Base-by-base conservation (phyloP, 1,140 invertebrate species). In the Goniozus legneri region DNA sequence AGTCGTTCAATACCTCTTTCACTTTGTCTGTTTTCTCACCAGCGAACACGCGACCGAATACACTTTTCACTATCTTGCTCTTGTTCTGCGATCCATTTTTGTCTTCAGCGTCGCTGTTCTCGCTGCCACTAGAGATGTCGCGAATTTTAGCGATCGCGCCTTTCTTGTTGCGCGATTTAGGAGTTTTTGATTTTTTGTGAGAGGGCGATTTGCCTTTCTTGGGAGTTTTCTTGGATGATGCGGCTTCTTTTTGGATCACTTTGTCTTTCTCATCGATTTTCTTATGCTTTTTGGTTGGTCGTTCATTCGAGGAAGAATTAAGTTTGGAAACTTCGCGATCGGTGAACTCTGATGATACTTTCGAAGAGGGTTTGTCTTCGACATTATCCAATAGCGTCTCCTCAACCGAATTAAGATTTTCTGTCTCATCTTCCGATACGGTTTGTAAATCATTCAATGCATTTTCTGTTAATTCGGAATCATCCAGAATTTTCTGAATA, bases 1-100 rank as follows among this genome's bases (percentile, higher is more conserved):
- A 73, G 19, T 74, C 71, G 7, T 75, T 69, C n/a, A 74, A 16
- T 3, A 75, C 72, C n/a, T 74, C 69, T 8, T 66, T 67, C 0
- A 73, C 65, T 37, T 75, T 73, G 12, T 73, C 69, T 0, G 51
- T 27, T 21, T 75, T 76, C 15, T 76, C 74, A 2, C 65, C 56
- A 0, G 52, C 60, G 6, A 76, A 71, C 0, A 65, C 71, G 24
- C 73, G 50, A 0, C 67, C 71, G 15, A 76, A 76, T 0, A 75
- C 71, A 13, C 69, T 69, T 8, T 71, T 65, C 0, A 75, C 71
- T 2, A 76, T 76, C 20, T 74, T 74, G 3, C 52, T 62, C 19
- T 76, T 76, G 24, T 58, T 72, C 19, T 58, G 55, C 0, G 58
- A 58, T 8, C 65, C 60, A 0, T 39, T 36, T 0, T 42, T 45